phyloP scores from a whole-genome alignment of 2,113 vertebrate species.

The Poicephalus gulielmi region DNA sequence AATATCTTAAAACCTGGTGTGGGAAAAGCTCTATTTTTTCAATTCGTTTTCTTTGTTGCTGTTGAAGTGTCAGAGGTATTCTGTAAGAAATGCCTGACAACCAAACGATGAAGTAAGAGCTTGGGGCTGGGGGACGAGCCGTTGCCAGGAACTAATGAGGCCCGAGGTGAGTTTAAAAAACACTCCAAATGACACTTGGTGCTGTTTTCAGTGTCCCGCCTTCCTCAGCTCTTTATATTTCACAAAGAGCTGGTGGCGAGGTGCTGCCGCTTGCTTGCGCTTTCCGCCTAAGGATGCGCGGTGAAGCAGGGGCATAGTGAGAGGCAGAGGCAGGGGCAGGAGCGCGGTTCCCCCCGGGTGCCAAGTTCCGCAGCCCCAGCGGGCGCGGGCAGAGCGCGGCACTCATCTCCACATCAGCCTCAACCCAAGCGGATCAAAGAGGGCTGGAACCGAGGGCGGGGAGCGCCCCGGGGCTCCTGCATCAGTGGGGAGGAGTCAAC shows the following conservation, averaged over 20 bases:
- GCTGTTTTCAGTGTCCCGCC: neutral
- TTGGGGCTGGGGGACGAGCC: neutral
- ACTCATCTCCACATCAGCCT: neutral
- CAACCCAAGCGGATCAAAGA: conserved; percentile 22
- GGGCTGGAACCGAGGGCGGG: conserved; percentile 47
- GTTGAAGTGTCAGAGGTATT: neutral
- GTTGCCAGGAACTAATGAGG: neutral
- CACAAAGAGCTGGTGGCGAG: rapidly evolving
- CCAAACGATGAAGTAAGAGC: neutral
- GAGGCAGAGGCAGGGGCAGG: neutral
- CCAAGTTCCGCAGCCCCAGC: neutral
- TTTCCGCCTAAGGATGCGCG: rapidly evolving
- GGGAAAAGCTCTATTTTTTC: neutral
- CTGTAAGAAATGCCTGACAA: neutral
- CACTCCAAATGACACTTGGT: rapidly evolving
- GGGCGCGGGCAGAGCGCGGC: neutral
- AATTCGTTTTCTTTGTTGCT: neutral
- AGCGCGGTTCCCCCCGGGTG: no score
- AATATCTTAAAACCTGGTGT: rapidly evolving
- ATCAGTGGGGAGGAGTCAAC: conserved; percentile 67
- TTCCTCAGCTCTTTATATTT: neutral
- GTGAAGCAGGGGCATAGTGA: neutral
- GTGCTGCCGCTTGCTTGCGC: rapidly evolving
- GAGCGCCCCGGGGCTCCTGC: conserved; percentile 17
- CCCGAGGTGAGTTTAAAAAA: neutral